A percentile compares a stretch with the other conserved stretches of the same genome.
Conservation (phyloP, 2,113 vertebrate genomes). For the Hippolais icterina region DNA sequence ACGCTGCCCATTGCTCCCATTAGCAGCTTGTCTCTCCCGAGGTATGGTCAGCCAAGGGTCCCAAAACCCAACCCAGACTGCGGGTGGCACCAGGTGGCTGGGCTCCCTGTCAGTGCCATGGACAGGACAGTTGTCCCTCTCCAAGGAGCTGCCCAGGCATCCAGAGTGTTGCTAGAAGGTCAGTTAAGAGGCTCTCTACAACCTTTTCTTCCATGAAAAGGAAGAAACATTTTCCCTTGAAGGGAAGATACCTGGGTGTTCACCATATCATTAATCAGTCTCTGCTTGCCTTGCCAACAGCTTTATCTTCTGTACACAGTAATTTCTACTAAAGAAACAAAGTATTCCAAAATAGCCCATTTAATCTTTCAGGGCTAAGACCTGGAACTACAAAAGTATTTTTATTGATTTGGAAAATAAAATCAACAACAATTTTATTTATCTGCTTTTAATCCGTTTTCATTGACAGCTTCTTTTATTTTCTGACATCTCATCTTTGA, state of each 20-base stretch:
- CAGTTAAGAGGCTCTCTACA: neutral
- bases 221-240: neutral
- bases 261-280: fast-evolving
- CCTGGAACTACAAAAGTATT: neutral
- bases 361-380: neutral
- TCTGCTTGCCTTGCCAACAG: neutral
- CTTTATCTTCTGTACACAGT: neutral
- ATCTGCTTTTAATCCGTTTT: neutral
- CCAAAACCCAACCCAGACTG: neutral
- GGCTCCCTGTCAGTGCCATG: neutral
- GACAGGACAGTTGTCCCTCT: neutral
- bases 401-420: neutral
- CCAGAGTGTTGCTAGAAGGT: neutral
- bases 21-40: neutral
- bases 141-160: neutral
- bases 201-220: neutral
- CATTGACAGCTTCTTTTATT: neutral
- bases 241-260: neutral
- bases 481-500: neutral
- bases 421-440: neutral
- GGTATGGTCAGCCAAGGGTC: fast-evolving
- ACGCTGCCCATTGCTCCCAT: neutral
- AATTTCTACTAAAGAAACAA: neutral
- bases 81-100: fast-evolving
- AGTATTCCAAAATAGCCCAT: neutral